phyloP scores from a whole-genome alignment of 2,888 invertebrate species.

The Vannuccia rotundouncinata region DNA sequence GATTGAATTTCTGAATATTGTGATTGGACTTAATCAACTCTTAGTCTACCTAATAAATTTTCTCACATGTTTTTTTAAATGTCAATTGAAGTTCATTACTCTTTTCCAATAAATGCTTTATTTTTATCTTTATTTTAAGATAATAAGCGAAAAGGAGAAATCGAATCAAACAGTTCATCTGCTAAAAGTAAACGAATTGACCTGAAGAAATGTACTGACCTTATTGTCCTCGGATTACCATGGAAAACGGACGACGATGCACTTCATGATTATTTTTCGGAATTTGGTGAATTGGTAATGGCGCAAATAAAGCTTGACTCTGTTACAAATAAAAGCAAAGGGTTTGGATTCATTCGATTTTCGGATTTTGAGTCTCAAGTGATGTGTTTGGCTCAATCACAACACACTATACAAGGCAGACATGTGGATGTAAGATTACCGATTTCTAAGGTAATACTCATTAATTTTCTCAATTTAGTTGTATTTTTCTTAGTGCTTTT shows the following conservation, averaged over 20 bases:
- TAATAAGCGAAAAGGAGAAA: slow-evolving; percentile 91
- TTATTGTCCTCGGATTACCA: slow-evolving; percentile 91
- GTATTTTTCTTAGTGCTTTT: too few relatives aligned
- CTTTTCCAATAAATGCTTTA: too few relatives aligned
- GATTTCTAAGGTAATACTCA: slow-evolving; percentile 70
- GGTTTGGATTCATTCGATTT: slow-evolving; percentile 95
- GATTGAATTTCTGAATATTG: too few relatives aligned
- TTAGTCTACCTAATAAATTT: too few relatives aligned
- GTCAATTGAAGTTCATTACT: too few relatives aligned
- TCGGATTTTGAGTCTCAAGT: slow-evolving; percentile 89
- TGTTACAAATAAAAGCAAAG: slow-evolving; percentile 75
- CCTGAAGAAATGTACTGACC: slow-evolving; percentile 71
- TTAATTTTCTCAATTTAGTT: too few relatives aligned
- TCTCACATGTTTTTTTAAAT: too few relatives aligned
- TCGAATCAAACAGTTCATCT: slow-evolving; percentile 71
- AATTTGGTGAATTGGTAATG: slow-evolving; percentile 94
- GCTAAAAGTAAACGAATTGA: slow-evolving; percentile 89
- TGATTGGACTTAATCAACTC: too few relatives aligned
- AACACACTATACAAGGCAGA: slow-evolving; percentile 91
- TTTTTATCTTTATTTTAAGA: slow-evolving; percentile 57
- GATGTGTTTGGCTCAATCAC: slow-evolving; percentile 75
- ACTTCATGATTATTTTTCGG: slow-evolving; percentile 87
- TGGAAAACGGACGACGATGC: slow-evolving; percentile 96
- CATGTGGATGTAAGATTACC: slow-evolving; percentile 98
- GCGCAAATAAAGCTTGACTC: slow-evolving; percentile 85